Conservation (phyloP, 2,888 invertebrate species). For the Teinopalpus imperialis region DNA sequence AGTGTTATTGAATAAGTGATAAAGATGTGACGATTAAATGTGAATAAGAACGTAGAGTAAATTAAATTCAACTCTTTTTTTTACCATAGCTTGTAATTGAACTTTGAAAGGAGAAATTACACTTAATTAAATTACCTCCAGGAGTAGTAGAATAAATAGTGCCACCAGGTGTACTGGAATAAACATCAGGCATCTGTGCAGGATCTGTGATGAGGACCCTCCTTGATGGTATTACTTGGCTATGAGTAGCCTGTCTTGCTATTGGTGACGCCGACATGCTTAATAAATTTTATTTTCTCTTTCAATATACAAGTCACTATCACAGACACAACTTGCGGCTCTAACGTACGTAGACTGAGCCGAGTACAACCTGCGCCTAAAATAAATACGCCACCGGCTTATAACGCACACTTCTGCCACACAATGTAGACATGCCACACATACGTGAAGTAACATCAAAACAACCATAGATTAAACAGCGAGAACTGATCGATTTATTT, state of each 20-base stretch:
- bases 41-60: too few relatives aligned
- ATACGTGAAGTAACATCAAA: slow-evolving; percentile 34
- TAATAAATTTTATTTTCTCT: slow-evolving; percentile 32
- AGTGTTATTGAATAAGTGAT: slow-evolving; percentile 4
- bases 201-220: slow-evolving; percentile 91
- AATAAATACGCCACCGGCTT: slow-evolving; percentile 67
- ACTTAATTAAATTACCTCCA: slow-evolving; percentile 86
- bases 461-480: slow-evolving; percentile 38
- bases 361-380: slow-evolving; percentile 64
- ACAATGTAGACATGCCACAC: slow-evolving; percentile 34
- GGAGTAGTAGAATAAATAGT: slow-evolving; percentile 97
- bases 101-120: too few relatives aligned
- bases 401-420: slow-evolving; percentile 52
- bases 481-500: too few relatives aligned
- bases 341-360: slow-evolving; percentile 66
- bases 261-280: slow-evolving; percentile 92
- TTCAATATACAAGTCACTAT: slow-evolving; percentile 46
- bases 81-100: too few relatives aligned
- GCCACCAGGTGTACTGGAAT: slow-evolving; percentile 96
- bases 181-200: slow-evolving; percentile 93
- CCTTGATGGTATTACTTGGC: slow-evolving; percentile 90
- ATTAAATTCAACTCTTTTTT: too few relatives aligned
- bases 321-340: slow-evolving; percentile 59
- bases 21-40: background rate
- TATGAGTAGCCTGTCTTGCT: too few relatives aligned